These are phyloP conservation scores for Gopherus flavomarginatus DNA, from an alignment of 2,113 vertebrate genomes.

Conservation along the genomic window DNA sequence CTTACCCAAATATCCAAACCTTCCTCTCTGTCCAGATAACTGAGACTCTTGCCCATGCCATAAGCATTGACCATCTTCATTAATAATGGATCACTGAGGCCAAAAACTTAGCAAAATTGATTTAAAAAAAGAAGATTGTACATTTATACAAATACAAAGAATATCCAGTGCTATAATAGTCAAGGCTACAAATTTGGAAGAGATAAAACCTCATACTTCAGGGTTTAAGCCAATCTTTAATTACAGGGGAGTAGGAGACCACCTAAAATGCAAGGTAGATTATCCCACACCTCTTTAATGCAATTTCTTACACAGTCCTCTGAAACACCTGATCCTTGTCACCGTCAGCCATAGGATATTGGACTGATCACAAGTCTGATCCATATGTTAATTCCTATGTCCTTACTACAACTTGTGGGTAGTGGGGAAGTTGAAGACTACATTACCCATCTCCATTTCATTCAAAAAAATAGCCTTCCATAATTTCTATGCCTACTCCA, in stretches of 20 bases:
- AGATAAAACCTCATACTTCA: neutral
- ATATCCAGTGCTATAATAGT: neutral
- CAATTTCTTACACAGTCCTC: neutral
- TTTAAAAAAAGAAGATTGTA: neutral
- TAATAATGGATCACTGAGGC: neutral
- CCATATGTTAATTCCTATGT: neutral
- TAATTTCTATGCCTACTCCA: neutral
- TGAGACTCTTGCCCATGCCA: neutral
- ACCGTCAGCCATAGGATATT: neutral
- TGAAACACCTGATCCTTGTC: neutral
- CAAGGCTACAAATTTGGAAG: neutral
- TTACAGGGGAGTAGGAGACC: neutral
- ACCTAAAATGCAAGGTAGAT: neutral
- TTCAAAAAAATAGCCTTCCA: neutral
- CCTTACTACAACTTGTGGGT: neutral
- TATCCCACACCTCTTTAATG: neutral
- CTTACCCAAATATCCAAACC: neutral
- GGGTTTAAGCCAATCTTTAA: neutral
- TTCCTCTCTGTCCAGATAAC: neutral
- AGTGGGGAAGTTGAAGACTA: too few relatives aligned
- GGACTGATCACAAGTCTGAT: neutral
- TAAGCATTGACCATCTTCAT: neutral
- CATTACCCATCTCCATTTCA: neutral
- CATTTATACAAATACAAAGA: neutral
- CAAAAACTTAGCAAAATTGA: neutral